Base-by-base conservation (phyloP, 2,113 vertebrate species). In the Pseudorhombus dupliciocellatus region DNA sequence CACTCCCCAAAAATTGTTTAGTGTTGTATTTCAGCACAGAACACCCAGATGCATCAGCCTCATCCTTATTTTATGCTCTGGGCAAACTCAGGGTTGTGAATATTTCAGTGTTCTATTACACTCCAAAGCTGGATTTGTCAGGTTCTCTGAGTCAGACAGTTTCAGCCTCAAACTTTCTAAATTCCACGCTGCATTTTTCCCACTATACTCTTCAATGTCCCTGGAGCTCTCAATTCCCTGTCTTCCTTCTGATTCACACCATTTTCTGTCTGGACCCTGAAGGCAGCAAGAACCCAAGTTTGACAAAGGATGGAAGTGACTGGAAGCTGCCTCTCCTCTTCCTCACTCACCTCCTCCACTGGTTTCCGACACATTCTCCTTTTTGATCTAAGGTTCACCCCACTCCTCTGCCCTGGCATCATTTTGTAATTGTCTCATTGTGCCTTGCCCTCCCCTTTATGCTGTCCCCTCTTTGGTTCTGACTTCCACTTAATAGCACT, bases 41-140 rank as follows among this genome's bases (percentile, higher is more conserved):
- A 75, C 62, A 70, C 75, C 68, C 72, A 63, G 74, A 79, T 77
- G 70, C 55, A 80, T 81, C 40, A 31, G 57, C 51, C 68, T 84
- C 70, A 84, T 77, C 14, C 54, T 69, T 83, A 68, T 84, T 88
- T 83, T 9, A 79, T 84, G 79, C 79, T 81, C 51, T 63, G 73
- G 71, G 84, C 62, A 77, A 73, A 69, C 69, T 64, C 5, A 31
- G 55, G 26, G 63, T 86, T 37, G 51, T 88, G 44, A 87, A 91
- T 90, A 84, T 90, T 90, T 91, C 78, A 90, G 46, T 75, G 71
- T 82, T 73, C 70, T 80, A 77, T 85, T 84, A 84, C 20, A 12
- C 60, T 80, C 48, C 57, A 71, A 68, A 82, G 75, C 79, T 81
- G 68, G 62, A 73, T 83, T 85, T 75, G 66, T 80, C 82, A 82